These are phyloP conservation scores for Meteorus cinctellus DNA, from an alignment of 2,888 invertebrate genomes.

Conservation along the genomic window DNA sequence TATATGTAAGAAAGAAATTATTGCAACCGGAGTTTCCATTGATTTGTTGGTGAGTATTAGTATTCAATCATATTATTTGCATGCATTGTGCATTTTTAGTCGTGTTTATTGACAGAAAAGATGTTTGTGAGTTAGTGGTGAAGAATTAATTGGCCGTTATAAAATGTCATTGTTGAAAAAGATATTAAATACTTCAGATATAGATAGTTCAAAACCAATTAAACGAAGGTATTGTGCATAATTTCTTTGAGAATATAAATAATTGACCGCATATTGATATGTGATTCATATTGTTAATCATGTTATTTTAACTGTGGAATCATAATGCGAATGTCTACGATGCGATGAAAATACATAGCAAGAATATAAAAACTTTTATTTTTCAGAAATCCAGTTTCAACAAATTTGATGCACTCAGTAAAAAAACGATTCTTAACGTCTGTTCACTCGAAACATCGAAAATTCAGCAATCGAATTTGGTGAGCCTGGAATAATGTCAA, in stretches of 20 bases:
- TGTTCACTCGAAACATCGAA: constrained; percentile 80
- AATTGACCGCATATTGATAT: too few species aligned
- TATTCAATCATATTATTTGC: neutral
- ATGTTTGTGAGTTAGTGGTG: neutral
- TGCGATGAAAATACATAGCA: neutral
- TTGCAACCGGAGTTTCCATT: constrained; percentile 74
- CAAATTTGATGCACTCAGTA: constrained; percentile 83
- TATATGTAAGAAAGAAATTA: constrained; percentile 70
- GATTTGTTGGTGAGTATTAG: constrained; percentile 73
- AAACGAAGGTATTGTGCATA: neutral
- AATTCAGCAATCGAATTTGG: constrained; percentile 80
- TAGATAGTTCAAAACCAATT: neutral
- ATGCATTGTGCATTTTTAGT: neutral
- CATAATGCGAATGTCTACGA: neutral
- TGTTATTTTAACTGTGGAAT: neutral
- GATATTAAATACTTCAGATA: neutral
- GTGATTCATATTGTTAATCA: too few species aligned
- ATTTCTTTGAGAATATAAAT: too few species aligned
- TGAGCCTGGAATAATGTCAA: constrained; percentile 70
- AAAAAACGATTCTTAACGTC: constrained; percentile 80
- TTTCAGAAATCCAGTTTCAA: constrained; percentile 85
- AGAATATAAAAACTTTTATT: constrained; percentile 24
- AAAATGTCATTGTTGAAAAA: neutral
- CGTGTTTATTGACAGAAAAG: neutral
- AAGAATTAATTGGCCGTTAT: neutral